Base-by-base conservation (phyloP, 2,797 vertebrate genomes). In the Lepilemur ruficaudatus region DNA sequence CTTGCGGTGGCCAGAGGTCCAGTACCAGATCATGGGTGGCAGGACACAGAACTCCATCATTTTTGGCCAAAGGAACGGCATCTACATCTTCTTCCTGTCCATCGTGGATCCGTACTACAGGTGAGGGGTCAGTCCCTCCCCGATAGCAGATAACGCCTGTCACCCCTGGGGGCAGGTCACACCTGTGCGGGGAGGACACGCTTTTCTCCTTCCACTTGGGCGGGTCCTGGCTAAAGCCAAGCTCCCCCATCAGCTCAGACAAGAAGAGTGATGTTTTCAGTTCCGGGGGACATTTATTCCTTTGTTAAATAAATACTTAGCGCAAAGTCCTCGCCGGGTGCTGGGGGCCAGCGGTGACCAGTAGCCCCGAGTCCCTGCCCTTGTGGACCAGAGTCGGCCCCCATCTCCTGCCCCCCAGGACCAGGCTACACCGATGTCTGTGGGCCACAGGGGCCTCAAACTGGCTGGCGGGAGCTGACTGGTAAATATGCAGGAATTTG, bases 1-100 rank as follows among this genome's bases (percentile, higher is more conserved):
- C 14, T 1, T 98, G 89, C 3, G 1, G 1, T 97, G 97, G 97
- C 96, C 97, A 0, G 0, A 96, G 0, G 95, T 59, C 23, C 52
- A 41, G 1, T 98, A 98, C 17, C 32, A 98, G 94, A 23, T 98
- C 46, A 2, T 98, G 43, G 98, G 98, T 0, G 98, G 97, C 35
- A 35, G 0, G 0, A 97, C 97, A 0, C 1, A 72, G 3, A 98
- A 98, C 89, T 80, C 41, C 81, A 1, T 98, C 9, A 30, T 94
- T 78, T 98, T 98, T 0, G 30, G 94, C 5, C 91, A 95, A 28
- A 93, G 97, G 35, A 98, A 97, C 0, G 97, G 98, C 1, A 95
- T 98, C 30, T 98, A 98, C 18, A 0, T 90, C 67, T 98, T 98
- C 73, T 5, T 7, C 28, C 7, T 98, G 3, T 67, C 93, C 0